Base-by-base conservation (phyloP, 2,888 invertebrate genomes). In the Lepidocyrtinus sp. region DNA sequence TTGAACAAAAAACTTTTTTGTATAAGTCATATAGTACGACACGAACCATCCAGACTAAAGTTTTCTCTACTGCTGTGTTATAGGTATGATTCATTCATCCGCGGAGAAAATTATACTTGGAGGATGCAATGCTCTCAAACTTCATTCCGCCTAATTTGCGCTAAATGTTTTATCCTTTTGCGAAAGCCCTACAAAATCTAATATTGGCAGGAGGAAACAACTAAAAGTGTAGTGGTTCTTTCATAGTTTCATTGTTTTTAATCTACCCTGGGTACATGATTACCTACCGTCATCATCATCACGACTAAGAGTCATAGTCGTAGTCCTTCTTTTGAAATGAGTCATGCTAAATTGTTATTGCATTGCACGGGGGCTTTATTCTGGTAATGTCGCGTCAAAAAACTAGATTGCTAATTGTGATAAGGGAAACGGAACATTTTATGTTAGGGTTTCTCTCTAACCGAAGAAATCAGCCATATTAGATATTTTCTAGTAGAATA, bases 111-210 rank as follows among this genome's bases (percentile, higher is more conserved):
- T 55, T 77, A 46, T 68, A 72, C 71, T 77, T 59, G 65, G 59
- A 76, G 50, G 62, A 64, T 59, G 62, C 45, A 46, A 67, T 77
- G 59, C n/a, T 65, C 46, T 72, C 73, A 78, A 78, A 72, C 72
- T 78, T 19, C 72, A 78, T 78, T 78, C 78, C 78, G 62, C 78
- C 67, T 73, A 78, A 78, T 78, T 78, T 78, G 72, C 68, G 78
- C 72, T 78, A 78, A 72, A 72, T 73, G 72, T 50, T 72, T 78
- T 78, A 73, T 78, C 72, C 72, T 17, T 46, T 61, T 73, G 62
- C 78, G 50, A 78, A 76, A 76, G 9, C 36, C 36, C n/a, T 59
- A 19, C 59, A 59, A 59, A 12, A 5, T 36, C 36, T 36, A 36
- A 36, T n/a, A n/a, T n/a, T 59, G 59, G 12, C 21, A 59, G 2